These are phyloP conservation scores for Drosophila koepferae DNA, from an alignment of 2,888 invertebrate species.

Conservation along the genomic window DNA sequence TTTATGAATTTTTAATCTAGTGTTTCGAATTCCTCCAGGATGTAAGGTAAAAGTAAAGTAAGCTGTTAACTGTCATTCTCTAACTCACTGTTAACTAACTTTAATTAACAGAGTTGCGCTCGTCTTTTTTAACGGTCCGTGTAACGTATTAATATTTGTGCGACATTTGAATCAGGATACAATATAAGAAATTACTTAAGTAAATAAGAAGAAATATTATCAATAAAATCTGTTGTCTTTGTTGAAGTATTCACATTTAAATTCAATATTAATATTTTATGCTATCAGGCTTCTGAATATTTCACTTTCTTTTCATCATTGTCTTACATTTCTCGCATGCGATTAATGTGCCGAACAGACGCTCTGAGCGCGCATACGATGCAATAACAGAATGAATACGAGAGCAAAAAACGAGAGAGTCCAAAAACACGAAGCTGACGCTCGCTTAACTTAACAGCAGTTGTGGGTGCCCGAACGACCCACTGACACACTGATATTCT, in stretches of 20 bases:
- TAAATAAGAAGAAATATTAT: neutral
- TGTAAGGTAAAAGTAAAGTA: slow-evolving; percentile 12
- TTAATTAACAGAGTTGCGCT: slow-evolving; percentile 13
- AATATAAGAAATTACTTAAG: neutral
- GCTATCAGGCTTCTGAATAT: too few relatives aligned
- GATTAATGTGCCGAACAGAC: slow-evolving; percentile 22
- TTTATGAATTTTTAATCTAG: slow-evolving; percentile 34
- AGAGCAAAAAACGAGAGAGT: slow-evolving; percentile 30
- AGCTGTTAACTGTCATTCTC: slow-evolving; percentile 10
- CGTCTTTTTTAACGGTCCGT: neutral
- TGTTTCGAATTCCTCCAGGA: slow-evolving; percentile 11
- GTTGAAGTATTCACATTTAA: neutral
- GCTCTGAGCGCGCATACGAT: slow-evolving; percentile 20
- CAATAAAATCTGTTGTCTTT: neutral
- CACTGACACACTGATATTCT: slow-evolving; percentile 75
- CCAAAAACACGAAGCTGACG: slow-evolving; percentile 34
- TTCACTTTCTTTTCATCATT: neutral
- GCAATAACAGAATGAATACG: slow-evolving; percentile 36
- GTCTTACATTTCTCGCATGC: slow-evolving; percentile 43
- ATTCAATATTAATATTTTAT: neutral
- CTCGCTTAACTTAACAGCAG: slow-evolving; percentile 46
- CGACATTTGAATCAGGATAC: slow-evolving; percentile 23
- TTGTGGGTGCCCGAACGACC: slow-evolving; percentile 56
- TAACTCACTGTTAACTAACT: slow-evolving; percentile 26
- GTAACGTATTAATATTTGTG: too few relatives aligned